Conservation (phyloP, 2,797 vertebrate genomes). For the Manis javanica region DNA sequence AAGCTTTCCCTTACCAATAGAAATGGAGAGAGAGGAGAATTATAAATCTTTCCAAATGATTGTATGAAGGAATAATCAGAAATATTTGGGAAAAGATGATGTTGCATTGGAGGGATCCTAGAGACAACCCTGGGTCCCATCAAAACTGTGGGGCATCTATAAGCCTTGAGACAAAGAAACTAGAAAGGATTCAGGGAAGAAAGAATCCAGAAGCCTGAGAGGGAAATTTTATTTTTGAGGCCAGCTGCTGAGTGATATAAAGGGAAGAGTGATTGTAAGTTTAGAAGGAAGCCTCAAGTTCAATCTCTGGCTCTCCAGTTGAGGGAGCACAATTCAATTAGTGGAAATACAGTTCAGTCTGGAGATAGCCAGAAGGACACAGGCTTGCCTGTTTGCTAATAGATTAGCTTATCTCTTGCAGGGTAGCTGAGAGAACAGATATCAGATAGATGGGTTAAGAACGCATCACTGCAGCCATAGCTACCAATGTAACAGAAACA, state of each 20-base stretch:
- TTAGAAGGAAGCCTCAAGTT: slow-evolving; percentile 20
- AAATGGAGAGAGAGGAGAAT: background rate
- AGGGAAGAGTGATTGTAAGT: background rate
- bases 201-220: background rate
- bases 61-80: background rate
- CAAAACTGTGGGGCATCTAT: background rate
- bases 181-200: background rate
- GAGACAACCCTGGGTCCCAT: background rate
- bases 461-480: background rate
- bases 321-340: slow-evolving; percentile 45
- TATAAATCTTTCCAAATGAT: background rate
- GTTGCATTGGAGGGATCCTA: background rate
- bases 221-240: background rate
- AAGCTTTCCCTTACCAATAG: background rate
- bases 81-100: background rate
- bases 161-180: background rate
- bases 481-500: background rate
- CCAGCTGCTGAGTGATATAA: background rate
- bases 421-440: background rate
- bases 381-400: slow-evolving; percentile 2
- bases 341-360: slow-evolving; percentile 13
- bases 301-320: background rate
- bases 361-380: background rate
- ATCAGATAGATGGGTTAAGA: slow-evolving; percentile 42
- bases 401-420: slow-evolving; percentile 45